Conservation (phyloP, 2,888 invertebrate species). For the Ophion costatus region DNA sequence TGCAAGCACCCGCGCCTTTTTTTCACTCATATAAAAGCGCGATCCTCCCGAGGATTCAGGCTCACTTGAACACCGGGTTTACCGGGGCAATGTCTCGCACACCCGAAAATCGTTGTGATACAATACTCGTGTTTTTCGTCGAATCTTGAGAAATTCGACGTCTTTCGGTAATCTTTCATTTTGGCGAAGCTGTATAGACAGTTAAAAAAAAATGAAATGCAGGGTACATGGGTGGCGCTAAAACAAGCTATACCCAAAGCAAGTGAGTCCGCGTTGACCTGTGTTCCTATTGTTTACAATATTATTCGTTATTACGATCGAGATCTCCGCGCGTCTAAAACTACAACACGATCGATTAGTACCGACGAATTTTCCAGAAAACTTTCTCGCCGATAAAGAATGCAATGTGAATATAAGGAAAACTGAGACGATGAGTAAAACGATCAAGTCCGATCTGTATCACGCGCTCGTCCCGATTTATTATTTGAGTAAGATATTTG, state of each 20-base stretch:
- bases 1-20: constrained; percentile 2
- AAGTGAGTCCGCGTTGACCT: constrained; percentile 50
- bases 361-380: constrained; percentile 35
- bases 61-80: constrained; percentile 46
- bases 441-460: constrained; percentile 75
- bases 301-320: neutral
- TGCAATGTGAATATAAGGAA: constrained; percentile 44
- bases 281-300: neutral
- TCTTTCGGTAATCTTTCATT: neutral
- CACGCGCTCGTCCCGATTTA: constrained; percentile 79
- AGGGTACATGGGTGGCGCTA: constrained; percentile 58
- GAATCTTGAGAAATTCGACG: neutral
- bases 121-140: neutral
- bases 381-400: constrained; percentile 53
- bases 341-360: neutral
- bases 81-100: constrained; percentile 35
- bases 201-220: constrained; percentile 48
- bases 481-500: constrained; percentile 77
- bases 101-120: constrained; percentile 4
- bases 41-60: constrained; percentile 34
- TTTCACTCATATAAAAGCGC: constrained; percentile 63
- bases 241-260: constrained; percentile 60
- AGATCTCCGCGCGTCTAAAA: neutral
- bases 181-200: neutral
- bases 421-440: constrained; percentile 61